Conservation (phyloP, 2,113 vertebrate species). For the Chamaea fasciata region DNA sequence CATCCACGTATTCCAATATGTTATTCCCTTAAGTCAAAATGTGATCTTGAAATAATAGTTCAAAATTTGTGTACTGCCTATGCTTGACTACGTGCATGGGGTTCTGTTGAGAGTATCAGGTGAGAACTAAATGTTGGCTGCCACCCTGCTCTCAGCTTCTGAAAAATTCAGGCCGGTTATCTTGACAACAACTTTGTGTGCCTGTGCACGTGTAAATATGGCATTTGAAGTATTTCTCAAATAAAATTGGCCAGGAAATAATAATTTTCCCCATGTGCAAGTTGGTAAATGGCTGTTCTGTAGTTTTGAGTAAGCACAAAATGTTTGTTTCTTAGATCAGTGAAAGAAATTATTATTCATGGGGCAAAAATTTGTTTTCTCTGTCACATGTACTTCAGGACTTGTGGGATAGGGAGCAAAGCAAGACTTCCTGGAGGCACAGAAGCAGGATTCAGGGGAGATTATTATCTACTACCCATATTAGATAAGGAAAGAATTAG, state of each 20-base stretch:
- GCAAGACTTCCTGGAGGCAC: neutral
- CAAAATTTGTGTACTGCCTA: neutral
- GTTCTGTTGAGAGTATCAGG: neutral
- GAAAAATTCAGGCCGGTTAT: neutral
- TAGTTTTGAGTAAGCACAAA: neutral
- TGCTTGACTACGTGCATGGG: fast-evolving
- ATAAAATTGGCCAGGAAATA: neutral
- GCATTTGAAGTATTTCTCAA: neutral
- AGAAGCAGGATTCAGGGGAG: neutral
- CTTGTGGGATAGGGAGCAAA: neutral
- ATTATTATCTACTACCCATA: neutral
- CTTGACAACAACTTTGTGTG: neutral
- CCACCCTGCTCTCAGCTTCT: neutral
- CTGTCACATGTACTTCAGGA: neutral
- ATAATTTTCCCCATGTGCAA: neutral
- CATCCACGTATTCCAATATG: neutral
- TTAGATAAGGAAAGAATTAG: neutral
- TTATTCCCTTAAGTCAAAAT: neutral
- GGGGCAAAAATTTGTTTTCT: neutral
- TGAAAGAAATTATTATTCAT: neutral
- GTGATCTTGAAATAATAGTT: neutral
- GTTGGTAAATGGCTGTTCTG: neutral
- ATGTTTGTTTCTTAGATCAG: neutral
- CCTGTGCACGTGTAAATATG: fast-evolving
- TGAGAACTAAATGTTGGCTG: neutral